Evolutionary conservation across 2,113 vertebrate species (phyloP), one percentile per base, ranked within the genome.

Genomic region (Paramisgurnus dabryanus): DNA sequence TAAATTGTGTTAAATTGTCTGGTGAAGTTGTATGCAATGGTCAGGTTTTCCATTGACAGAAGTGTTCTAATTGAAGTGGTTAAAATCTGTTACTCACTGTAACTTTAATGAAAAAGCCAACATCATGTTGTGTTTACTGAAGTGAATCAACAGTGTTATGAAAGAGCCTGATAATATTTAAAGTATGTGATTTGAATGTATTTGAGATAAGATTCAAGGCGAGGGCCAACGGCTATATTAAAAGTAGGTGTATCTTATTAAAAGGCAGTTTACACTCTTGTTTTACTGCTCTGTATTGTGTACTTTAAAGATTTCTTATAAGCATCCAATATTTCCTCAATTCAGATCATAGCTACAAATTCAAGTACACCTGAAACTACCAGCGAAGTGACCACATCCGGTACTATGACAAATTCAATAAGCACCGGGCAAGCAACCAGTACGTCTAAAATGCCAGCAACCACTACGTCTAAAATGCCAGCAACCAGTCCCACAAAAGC

Each of bases 171-270:
- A n/a, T 72, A 8, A 71, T 57, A 40, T 57, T 55, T 13, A 71
- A 71, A 71, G 34, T 57, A 34, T 41, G 3, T 57, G 49, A 71
- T 71, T 71, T 71, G 49, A 55, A 71, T 55, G 55, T 71, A n/a
- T n/a, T 3, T 58, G 3, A 6, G 7, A 41, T 72, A 57, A 40
- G 49, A 40, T 15, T 53, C 1, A 9, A 34, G 15, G 68, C 22
- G 1, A 22, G 10, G 41, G 10, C 0, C 1, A 27, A 13, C 15
- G 13, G 15, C 6, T n/a, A 10, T 67, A 18, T 50, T 13, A 27
- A 22, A 50, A 4, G 27, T 27, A 18, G 47, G 67, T 7, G 22
- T 70, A 22, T 53, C 49, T 71, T 27, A n/a, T 13, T 17, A 0
- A 17, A 34, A 69, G 53, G 15, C 13, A 12, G 12, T 17, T n/a